Conservation (phyloP, 2,888 invertebrate species). For the Drosophila barbarae region DNA sequence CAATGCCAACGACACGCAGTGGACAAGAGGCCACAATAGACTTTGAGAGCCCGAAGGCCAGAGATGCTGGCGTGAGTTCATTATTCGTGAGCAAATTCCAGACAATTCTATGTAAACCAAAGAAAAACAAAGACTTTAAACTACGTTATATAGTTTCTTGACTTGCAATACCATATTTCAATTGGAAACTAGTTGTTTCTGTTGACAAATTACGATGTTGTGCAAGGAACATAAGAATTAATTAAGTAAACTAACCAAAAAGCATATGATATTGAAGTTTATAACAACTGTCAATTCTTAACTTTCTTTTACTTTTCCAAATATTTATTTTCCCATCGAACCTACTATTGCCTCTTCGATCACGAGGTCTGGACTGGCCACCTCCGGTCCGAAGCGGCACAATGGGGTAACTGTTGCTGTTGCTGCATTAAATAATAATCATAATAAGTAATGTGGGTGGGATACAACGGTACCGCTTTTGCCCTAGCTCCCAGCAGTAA, state of each 20-base stretch:
- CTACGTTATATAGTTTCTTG: neutral
- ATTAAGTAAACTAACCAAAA: too few species aligned
- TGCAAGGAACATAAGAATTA: too few species aligned
- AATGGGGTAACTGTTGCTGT: constrained; percentile 61
- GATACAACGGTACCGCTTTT: constrained; percentile 44
- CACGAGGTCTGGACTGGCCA: constrained; percentile 30
- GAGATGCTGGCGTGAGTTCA: constrained; percentile 38
- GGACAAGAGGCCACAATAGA: constrained; percentile 52
- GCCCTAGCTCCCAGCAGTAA: constrained; percentile 19
- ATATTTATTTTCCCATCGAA: too few species aligned
- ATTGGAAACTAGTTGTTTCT: too few species aligned
- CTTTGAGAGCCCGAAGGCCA: constrained; percentile 30
- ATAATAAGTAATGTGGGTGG: constrained; percentile 70
- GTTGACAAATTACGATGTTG: too few species aligned
- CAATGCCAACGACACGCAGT: constrained; percentile 60
- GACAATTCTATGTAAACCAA: too few species aligned
- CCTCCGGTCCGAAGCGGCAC: constrained; percentile 38
- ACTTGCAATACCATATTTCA: too few species aligned
- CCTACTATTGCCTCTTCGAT: neutral
- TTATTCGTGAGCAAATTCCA: neutral
- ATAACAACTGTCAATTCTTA: too few species aligned
- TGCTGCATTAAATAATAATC: constrained; percentile 73
- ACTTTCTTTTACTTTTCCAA: too few species aligned
- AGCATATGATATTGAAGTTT: too few species aligned
- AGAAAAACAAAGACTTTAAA: neutral